Base-by-base conservation (phyloP, 2,113 vertebrate species). In the Steatornis caripensis region DNA sequence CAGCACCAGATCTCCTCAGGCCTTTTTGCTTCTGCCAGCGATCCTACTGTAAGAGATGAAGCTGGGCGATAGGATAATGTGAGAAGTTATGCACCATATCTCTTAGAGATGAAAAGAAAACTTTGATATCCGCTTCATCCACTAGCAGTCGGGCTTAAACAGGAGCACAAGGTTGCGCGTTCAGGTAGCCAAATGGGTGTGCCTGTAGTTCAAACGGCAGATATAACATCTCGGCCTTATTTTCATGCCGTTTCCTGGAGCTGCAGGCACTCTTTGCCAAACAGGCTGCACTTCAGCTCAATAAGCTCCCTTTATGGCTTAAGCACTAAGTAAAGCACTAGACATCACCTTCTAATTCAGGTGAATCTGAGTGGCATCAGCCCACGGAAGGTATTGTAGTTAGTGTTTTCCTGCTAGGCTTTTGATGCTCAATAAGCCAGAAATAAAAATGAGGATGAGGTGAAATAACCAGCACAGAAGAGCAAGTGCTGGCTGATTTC, bases 221-320 rank as follows among this genome's bases (percentile, higher is more conserved):
- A 41, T 93, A 4, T 0, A 70, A 60, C 80, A 80, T 88, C 85
- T 92, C 36, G n/a, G 30, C 77, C 74, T 84, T 82, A 79, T 95
- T 95, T 95, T 92, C 93, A 26, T 88, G 54, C 82, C 91, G 66
- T 92, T 96, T 96, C 95, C 92, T 79, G 90, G 82, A 94, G 91
- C 95, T 93, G 75, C 70, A 65, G 85, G 82, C 75, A 9, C 29
- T 86, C 58, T 80, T 76, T 77, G 75, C 54, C 39, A 37, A 46
- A 54, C 53, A 30, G 45, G 29, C 37, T 72, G 57, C 78, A 43
- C 75, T 96, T 90, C 46, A 86, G 71, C 79, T 86, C 85, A 77
- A 3, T 90, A 70, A 84, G 53, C 45, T 70, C 69, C 13, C 37
- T 74, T 83, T 80, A 74, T 48, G 51, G 58, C 10, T 85, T 76